Percentiles rank a stretch among this genome's conserved stretches.
Conservation (phyloP, 1,140 invertebrate species). For the Temnothorax curvispinosus region DNA sequence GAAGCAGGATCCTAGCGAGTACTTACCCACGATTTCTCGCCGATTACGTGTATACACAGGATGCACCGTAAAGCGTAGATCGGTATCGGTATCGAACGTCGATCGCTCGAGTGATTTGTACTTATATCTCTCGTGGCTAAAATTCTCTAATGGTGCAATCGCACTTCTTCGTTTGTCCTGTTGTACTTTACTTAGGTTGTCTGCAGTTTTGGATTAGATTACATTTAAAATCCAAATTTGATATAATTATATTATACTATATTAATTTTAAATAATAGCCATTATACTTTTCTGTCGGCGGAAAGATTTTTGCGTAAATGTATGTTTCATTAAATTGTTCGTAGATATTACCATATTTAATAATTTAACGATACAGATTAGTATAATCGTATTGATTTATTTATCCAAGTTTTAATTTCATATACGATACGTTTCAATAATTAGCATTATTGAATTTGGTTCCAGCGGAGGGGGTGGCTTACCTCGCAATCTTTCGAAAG, state of each 20-base stretch:
- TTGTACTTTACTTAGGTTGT: not conserved
- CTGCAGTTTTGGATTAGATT: not conserved
- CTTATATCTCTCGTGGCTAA: not conserved
- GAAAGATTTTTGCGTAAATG: not conserved
- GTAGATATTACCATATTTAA: too few species aligned
- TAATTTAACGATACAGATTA: not conserved
- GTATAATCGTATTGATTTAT: not conserved
- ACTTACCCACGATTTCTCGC: constrained; percentile 42
- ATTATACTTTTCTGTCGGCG: too few species aligned
- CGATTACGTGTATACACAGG: constrained; percentile 22
- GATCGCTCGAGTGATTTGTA: not conserved
- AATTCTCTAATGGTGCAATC: not conserved
- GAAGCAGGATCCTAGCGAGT: not conserved
- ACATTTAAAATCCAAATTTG: too few species aligned
- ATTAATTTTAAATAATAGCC: too few species aligned
- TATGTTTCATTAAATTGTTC: not conserved
- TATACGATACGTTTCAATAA: not conserved
- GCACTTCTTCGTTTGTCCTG: not conserved
- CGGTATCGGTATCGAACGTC: not conserved
- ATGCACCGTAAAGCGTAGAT: not conserved
- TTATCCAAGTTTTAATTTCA: not conserved
- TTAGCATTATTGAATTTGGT: not conserved
- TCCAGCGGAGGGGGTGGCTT: not conserved
- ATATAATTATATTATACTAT: too few species aligned
- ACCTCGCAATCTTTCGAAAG: not conserved